Conservation (phyloP, 30 jellyfish, hydroid and myxozoan species). For the Calvadosia cruxmelitensis region DNA sequence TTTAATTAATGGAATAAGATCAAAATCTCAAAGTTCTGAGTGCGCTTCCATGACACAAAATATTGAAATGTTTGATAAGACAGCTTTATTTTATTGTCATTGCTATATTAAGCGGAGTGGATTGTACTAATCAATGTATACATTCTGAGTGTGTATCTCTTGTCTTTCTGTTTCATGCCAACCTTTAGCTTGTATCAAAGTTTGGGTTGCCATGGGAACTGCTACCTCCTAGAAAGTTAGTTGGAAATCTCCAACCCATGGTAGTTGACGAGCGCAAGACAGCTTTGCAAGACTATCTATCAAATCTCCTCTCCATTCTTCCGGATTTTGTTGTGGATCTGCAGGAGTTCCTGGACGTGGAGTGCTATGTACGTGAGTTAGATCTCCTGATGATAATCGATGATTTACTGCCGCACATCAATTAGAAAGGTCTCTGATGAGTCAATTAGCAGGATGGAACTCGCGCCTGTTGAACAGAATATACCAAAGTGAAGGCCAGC, state of each 20-base stretch:
- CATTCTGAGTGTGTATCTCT: neutral
- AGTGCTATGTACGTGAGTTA: constrained; percentile 56
- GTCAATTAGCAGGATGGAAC: no score
- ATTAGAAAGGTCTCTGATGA: no score
- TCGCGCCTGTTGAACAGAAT: no score
- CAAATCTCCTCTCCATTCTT: constrained; percentile 29
- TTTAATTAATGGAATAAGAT: no score
- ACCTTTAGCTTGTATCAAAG: constrained; percentile 64
- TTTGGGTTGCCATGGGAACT: constrained; percentile 83
- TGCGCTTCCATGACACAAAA: no score
- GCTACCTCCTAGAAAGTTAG: constrained; percentile 77
- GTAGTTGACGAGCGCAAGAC: constrained; percentile 64
- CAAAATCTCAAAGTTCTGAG: no score
- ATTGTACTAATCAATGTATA: neutral
- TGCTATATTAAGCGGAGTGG: neutral
- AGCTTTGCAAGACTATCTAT: constrained; percentile 51
- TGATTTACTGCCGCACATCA: no score
- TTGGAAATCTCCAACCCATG: constrained; percentile 53
- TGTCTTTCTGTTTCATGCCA: no score
- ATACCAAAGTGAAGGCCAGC: no score
- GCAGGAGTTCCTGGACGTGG: constrained; percentile 71
- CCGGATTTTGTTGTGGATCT: constrained; percentile 39
- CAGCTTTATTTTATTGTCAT: neutral
- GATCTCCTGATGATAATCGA: neutral
- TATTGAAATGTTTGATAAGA: no score